Evolutionary conservation across 2,113 vertebrate species (phyloP).

Genomic region (Petaurus breviceps): DNA sequence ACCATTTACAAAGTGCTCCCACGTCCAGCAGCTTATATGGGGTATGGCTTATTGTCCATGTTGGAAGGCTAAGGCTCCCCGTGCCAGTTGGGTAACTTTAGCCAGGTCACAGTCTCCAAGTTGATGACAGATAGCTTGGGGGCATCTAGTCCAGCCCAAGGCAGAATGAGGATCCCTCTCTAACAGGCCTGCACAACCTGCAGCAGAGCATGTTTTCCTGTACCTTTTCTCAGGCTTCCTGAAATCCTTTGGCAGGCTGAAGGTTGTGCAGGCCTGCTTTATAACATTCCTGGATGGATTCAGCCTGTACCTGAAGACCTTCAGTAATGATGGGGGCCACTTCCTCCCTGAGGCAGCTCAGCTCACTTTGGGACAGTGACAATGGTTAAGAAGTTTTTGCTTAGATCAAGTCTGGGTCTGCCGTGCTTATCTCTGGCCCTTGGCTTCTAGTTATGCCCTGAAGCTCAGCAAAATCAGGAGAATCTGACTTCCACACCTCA

Average conservation of each 20-base stretch:
- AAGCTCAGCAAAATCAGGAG: not conserved
- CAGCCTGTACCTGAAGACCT: not conserved
- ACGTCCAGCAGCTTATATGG: too few relatives aligned
- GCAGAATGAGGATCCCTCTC: not conserved
- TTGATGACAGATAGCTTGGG: not conserved
- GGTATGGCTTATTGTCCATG: not conserved
- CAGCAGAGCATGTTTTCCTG: too few relatives aligned
- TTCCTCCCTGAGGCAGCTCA: not conserved
- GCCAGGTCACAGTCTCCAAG: not conserved
- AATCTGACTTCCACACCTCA: not conserved
- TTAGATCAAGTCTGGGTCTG: not conserved
- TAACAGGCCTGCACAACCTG: not conserved
- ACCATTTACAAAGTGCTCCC: not conserved
- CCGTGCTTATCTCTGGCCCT: not conserved
- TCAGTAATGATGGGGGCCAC: not conserved
- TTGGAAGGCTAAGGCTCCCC: not conserved
- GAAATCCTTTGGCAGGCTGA: too few relatives aligned
- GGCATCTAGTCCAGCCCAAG: not conserved
- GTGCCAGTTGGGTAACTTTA: not conserved
- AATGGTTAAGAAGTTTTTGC: not conserved
- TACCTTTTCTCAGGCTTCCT: too few relatives aligned
- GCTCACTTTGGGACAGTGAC: not conserved
- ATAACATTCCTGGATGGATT: not conserved
- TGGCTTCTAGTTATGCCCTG: not conserved
- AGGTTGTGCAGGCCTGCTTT: too few relatives aligned